Evolutionary conservation across 1,140 invertebrate species (phyloP).

Genomic region (Idris sp.): DNA sequence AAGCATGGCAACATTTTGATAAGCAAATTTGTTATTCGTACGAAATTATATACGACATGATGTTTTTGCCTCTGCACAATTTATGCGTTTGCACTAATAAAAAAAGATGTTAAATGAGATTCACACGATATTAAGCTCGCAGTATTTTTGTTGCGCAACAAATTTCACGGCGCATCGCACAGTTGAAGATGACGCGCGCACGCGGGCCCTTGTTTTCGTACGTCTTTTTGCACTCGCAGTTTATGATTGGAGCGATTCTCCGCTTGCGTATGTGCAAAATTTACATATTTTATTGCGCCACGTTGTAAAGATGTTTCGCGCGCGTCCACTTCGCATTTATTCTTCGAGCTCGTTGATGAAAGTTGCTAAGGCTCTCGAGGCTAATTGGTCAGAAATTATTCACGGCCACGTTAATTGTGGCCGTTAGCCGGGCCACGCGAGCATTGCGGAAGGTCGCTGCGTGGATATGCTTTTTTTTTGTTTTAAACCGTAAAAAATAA

Average conservation of each 20-base stretch:
- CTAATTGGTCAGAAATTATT: conserved; percentile 71
- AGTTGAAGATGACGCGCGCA: conserved; percentile 15
- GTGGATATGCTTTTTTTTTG: too few relatives aligned
- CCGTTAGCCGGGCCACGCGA: conserved; percentile 39
- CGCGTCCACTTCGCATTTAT: conserved; percentile 59
- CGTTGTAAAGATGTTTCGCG: conserved; percentile 49
- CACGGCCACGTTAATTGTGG: conserved; percentile 64
- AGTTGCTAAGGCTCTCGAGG: conserved; percentile 50
- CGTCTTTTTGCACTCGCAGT: conserved; percentile 24
- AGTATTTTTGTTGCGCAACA: conserved; percentile 19
- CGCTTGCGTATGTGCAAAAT: conserved; percentile 35
- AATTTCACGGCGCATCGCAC: conserved; percentile 27
- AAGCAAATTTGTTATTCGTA: too few relatives aligned
- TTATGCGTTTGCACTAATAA: too few relatives aligned
- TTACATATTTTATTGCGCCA: conserved; percentile 56
- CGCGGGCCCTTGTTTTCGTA: too few relatives aligned
- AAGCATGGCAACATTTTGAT: too few relatives aligned
- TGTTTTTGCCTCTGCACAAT: too few relatives aligned
- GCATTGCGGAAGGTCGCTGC: conserved; percentile 44
- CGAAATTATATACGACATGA: too few relatives aligned
- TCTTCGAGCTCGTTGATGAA: conserved; percentile 53
- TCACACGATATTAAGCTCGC: conserved; percentile 17
- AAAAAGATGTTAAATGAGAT: too few relatives aligned
- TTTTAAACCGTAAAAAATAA: conserved; percentile 50
- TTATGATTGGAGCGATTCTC: conserved; percentile 23